These are phyloP conservation scores for Gopherus flavomarginatus DNA, from an alignment of 2,113 vertebrate genomes.

Conservation along the genomic window DNA sequence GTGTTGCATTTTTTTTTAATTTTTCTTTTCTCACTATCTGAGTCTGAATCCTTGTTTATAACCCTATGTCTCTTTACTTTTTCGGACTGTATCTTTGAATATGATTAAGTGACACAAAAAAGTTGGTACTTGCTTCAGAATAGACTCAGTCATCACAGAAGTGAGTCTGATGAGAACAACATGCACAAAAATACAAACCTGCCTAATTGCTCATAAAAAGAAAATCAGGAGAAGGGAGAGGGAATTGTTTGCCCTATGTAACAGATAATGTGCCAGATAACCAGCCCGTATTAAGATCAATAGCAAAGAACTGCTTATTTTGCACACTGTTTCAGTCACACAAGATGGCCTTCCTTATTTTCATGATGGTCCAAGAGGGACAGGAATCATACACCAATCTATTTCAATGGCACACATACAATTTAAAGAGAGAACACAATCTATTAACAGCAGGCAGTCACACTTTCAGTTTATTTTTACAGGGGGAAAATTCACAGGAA, in stretches of 20 bases:
- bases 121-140: not conserved
- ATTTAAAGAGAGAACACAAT: not conserved
- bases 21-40: not conserved
- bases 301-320: not conserved
- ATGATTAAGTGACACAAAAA: not conserved
- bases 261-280: not conserved
- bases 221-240: not conserved
- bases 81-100: not conserved
- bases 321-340: not conserved
- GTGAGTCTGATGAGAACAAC: fast-evolving
- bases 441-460: not conserved
- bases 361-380: fast-evolving
- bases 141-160: not conserved
- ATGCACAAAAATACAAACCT: fast-evolving
- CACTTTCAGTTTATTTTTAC: fast-evolving
- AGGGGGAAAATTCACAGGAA: fast-evolving
- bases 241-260: not conserved
- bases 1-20: not conserved
- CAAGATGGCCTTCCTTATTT: not conserved
- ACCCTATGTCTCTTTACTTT: not conserved
- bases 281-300: not conserved
- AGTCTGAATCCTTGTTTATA: not conserved
- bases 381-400: fast-evolving
- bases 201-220: fast-evolving
- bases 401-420: fast-evolving